Evolutionary conservation across 2,888 invertebrate genomes (phyloP), one percentile per base, ranked within the genome.

Genomic region (Drosophila incognita): DNA sequence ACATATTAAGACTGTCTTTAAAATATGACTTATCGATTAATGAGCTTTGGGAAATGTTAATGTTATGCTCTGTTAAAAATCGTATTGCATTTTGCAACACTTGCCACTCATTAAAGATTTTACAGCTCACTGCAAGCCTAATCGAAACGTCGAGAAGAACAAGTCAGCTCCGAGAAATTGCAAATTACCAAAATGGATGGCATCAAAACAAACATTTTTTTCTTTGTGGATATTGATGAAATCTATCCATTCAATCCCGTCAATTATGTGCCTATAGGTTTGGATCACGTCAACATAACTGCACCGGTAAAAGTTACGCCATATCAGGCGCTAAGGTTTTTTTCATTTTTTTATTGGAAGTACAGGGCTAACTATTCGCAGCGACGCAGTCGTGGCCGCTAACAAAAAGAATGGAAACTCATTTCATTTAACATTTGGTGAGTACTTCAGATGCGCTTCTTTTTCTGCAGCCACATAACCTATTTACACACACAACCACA

Each of bases 311-410:
- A 1, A 24, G 24, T 24, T 24, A 24, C 24, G 24, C 24, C 24
- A 24, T 24, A 24, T 24, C 2, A 24, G 24, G 2, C 2, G 27
- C 27, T 27, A 27, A 5, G 4, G 5, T 0, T 27, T 5, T 27
- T 27, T 21, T 1, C 21, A 21, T 1, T 21, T 21, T 21, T 21
- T 21, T 27, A 4, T 27, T 29, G 27, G 27, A 29, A 6, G 27
- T 6, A 29, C 29, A 29, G 1, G 29, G 29, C 6, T 29, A 0
- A 2, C 0, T 0, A 0, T 31, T 31, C 10, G 31, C 10, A 3
- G 10, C 31, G 3, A 10, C 33, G 33, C 33, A 4, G 4, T 0
- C 33, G 4, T 33, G 33, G 33, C 33, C 33, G 0, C 3, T 33
- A 33, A 33, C 33, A 33, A 11, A 10, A 2, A 46, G 13, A 24